Conservation (phyloP, 2,113 vertebrate genomes). For the Stegastes partitus region DNA sequence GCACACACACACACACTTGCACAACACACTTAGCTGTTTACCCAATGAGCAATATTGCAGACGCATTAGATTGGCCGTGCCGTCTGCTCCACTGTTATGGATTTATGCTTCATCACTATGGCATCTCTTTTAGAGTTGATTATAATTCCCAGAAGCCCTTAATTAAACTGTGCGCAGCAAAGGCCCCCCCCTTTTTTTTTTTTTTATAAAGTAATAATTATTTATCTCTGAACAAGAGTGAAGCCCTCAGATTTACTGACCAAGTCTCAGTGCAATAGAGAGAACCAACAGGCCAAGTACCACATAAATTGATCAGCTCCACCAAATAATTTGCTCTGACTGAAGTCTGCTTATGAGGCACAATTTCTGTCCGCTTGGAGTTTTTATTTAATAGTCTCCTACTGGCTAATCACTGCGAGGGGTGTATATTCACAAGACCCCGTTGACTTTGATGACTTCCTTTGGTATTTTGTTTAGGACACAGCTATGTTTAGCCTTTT, state of each 20-base stretch:
- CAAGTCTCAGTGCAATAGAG: slow-evolving; percentile 27
- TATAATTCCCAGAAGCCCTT: slow-evolving; percentile 82
- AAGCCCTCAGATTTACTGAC: slow-evolving; percentile 74
- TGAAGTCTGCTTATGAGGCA: slow-evolving; percentile 58
- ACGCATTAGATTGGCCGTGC: slow-evolving; percentile 64
- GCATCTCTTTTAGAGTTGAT: slow-evolving; percentile 80
- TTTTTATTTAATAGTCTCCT: slow-evolving; percentile 22
- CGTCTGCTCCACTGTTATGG: slow-evolving; percentile 71
- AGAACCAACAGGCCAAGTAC: slow-evolving; percentile 43
- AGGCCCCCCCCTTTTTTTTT: slow-evolving; percentile 41
- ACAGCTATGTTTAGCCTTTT: slow-evolving; percentile 30
- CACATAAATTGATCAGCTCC: slow-evolving; percentile 63
- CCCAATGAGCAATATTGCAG: slow-evolving; percentile 65
- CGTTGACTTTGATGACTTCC: slow-evolving; percentile 47
- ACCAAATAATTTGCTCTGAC: slow-evolving; percentile 51
- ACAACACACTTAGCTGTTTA: slow-evolving; percentile 60
- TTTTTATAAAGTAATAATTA: slow-evolving; percentile 58
- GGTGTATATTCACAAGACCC: slow-evolving; percentile 12
- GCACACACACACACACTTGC: no score
- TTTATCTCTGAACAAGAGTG: slow-evolving; percentile 67
- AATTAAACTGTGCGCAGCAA: slow-evolving; percentile 77
- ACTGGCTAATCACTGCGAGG: slow-evolving; percentile 24
- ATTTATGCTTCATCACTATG: slow-evolving; percentile 80
- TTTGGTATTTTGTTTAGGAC: slow-evolving; percentile 37
- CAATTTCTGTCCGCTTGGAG: slow-evolving; percentile 14